Base-by-base conservation (phyloP, 2,797 vertebrate species). In the Enteromius anoplus region DNA sequence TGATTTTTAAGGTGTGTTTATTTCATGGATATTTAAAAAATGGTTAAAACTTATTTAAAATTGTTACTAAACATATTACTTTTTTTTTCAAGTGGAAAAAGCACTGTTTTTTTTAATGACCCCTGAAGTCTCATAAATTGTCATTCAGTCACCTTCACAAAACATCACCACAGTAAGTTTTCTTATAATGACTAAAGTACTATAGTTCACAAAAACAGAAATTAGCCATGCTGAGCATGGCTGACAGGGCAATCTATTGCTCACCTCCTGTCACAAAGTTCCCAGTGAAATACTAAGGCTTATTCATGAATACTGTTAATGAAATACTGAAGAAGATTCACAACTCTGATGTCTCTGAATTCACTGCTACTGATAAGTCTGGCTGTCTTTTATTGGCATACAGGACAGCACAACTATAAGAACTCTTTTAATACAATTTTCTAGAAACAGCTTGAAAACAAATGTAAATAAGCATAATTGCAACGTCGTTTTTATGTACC, bases 201-300 rank as follows among this genome's bases (percentile, higher is more conserved):
- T 77, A 26, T 9, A 64, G 75, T 64, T 77, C 58, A 64, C 53
- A 21, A 45, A 65, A 17, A 77, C 3, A 62, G 32, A 77, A n/a
- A n/a, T n/a, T 78, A 65, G 49, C 9, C 49, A 49, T n/a, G 15
- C 21, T 19, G 23, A 1, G 1, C 14, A 64, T 64, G 60, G 60
- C 60, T 29, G 26, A 64, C 26, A 17, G 60, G 5, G 14, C 26
- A 29, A 29, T 7, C 14, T 29, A 15, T 29, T 29, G 60, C 29
- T 17, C 5, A 32, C 14, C 26, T 32, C 12, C 23, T 29, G 26
- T 62, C 60, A 62, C 60, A 29, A 15, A 29, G 11, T 15, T 29
- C 26, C 26, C 58, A 60, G 12, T 62, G 58, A 29, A 62, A 62
- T 62, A 29, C 23, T 15, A 26, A 29, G n/a, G 58, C 12, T 29